Conservation (phyloP, 2,797 vertebrate genomes). For the Eremophila alpestris region DNA sequence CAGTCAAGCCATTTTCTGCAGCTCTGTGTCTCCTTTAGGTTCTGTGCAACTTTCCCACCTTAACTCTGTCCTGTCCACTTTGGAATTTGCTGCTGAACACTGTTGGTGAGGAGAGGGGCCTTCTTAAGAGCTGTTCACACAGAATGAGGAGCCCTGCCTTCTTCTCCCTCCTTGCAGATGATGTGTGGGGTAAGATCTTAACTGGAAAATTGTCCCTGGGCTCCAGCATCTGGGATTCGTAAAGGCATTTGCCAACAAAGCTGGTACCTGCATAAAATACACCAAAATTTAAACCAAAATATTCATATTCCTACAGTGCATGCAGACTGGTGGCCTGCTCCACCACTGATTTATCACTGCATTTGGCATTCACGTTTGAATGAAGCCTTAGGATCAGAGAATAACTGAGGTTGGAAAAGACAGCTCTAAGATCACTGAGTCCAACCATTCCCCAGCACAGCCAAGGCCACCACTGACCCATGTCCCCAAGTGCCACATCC, state of each 20-base stretch:
- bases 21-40: background rate
- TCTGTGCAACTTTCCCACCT: background rate
- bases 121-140: background rate
- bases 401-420: background rate
- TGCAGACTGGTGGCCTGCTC: background rate
- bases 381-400: background rate
- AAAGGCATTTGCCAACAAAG: background rate
- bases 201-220: background rate
- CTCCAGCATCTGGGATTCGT: background rate
- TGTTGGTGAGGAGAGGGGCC: background rate
- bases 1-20: background rate
- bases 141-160: background rate
- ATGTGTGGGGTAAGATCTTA: background rate
- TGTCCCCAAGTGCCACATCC: background rate
- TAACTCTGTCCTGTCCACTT: background rate
- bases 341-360: background rate
- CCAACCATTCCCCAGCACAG: background rate
- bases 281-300: background rate
- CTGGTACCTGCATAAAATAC: background rate
- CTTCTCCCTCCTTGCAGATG: background rate
- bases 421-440: background rate
- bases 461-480: background rate
- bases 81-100: background rate
- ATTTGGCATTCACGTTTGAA: background rate
- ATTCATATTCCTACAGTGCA: rapidly evolving